These are phyloP conservation scores for Noctua fimbriata DNA, from an alignment of 2,888 invertebrate species.

Conservation along the genomic window DNA sequence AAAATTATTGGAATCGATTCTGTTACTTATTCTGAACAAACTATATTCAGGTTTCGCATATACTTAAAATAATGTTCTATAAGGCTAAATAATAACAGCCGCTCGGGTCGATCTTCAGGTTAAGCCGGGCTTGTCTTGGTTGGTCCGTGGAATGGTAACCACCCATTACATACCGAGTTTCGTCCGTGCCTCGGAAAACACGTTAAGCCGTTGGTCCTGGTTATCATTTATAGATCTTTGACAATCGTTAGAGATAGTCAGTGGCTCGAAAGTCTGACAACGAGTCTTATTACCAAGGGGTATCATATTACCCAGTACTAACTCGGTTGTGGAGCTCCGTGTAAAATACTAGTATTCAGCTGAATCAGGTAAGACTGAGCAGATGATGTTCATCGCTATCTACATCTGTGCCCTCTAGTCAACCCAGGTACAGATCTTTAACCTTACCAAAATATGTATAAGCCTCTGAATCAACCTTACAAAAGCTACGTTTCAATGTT, in stretches of 20 bases:
- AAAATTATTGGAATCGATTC: too few relatives aligned
- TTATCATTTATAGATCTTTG: not conserved
- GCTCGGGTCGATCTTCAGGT: not conserved
- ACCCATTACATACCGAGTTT: too few relatives aligned
- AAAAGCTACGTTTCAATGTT: not conserved
- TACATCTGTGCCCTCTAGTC: not conserved
- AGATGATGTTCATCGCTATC: too few relatives aligned
- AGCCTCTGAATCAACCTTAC: not conserved
- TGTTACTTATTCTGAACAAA: too few relatives aligned
- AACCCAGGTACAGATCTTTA: not conserved
- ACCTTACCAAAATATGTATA: rapidly evolving
- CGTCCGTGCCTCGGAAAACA: too few relatives aligned
- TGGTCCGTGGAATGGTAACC: too few relatives aligned
- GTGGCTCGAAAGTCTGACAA: not conserved
- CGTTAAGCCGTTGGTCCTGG: not conserved
- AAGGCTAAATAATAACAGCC: not conserved
- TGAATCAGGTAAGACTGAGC: not conserved
- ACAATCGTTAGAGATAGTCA: not conserved
- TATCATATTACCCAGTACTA: not conserved
- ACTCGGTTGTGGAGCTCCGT: not conserved
- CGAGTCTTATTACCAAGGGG: not conserved
- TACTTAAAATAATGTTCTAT: too few relatives aligned
- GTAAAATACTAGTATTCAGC: not conserved
- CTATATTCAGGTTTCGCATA: too few relatives aligned
- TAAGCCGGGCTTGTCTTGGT: too few relatives aligned